These are phyloP conservation scores for Matsumyia berberina DNA, from an alignment of 2,888 invertebrate genomes.

Conservation along the genomic window DNA sequence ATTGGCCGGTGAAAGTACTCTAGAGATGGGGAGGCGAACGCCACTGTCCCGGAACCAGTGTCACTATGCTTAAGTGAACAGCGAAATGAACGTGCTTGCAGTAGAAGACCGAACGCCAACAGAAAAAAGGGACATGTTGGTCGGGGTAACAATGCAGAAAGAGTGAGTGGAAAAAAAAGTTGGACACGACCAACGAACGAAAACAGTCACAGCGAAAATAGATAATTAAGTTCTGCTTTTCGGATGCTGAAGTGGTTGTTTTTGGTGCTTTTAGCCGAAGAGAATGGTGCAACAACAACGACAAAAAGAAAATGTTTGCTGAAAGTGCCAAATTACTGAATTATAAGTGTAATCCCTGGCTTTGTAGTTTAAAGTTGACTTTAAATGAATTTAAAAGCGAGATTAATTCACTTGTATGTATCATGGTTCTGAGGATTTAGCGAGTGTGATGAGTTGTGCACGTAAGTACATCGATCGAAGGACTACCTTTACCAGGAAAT, in stretches of 20 bases:
- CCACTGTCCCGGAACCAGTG: conserved; percentile 58
- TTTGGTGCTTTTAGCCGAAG: conserved; percentile 27
- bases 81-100: conserved; percentile 67
- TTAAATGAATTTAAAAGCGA: neutral
- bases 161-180: conserved; percentile 17
- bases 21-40: conserved; percentile 31
- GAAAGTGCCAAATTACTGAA: conserved; percentile 32
- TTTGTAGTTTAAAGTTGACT: conserved; percentile 22
- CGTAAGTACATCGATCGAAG: too few relatives aligned
- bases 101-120: conserved; percentile 3
- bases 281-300: neutral
- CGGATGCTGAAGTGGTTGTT: conserved; percentile 40
- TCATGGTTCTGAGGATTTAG: too few relatives aligned
- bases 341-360: conserved; percentile 28
- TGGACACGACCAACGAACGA: conserved; percentile 37
- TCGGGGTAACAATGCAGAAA: conserved; percentile 36
- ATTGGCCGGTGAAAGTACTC: conserved; percentile 45
- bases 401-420: neutral
- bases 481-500: too few relatives aligned
- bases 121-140: conserved; percentile 31
- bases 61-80: conserved; percentile 73
- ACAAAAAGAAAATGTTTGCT: conserved; percentile 32
- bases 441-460: too few relatives aligned
- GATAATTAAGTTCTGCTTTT: conserved; percentile 69
- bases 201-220: conserved; percentile 65